Percentiles rank a stretch among this genome's conserved stretches.
These are phyloP conservation scores for Chromobotia macracanthus DNA, from an alignment of 2,797 vertebrate genomes.

Conservation along the genomic window DNA sequence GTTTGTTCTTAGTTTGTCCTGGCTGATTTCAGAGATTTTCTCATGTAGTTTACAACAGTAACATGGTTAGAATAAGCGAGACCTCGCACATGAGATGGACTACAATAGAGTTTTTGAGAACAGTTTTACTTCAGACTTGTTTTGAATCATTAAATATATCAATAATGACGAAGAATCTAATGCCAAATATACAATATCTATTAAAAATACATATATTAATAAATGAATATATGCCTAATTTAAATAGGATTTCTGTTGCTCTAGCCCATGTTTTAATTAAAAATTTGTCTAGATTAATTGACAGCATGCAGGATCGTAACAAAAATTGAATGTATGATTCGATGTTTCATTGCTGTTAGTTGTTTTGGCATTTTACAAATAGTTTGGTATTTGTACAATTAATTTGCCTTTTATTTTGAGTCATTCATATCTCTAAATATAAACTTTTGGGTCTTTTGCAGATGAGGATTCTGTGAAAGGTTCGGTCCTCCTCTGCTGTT, in stretches of 20 bases:
- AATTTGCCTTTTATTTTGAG: constrained; percentile 65
- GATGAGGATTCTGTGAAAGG: constrained; percentile 66
- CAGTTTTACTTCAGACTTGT: constrained; percentile 78
- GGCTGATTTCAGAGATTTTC: constrained; percentile 61
- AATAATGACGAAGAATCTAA: constrained; percentile 87
- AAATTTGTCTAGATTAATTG: constrained; percentile 80
- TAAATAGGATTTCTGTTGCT: constrained; percentile 82
- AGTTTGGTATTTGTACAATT: constrained; percentile 78
- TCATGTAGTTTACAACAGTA: constrained; percentile 74
- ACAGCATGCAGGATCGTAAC: constrained; percentile 89
- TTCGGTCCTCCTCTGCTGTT: constrained; percentile 74
- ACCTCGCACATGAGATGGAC: constrained; percentile 69
- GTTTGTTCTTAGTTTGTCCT: constrained; percentile 16
- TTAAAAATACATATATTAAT: constrained; percentile 84
- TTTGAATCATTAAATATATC: constrained; percentile 82
- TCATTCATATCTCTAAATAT: constrained; percentile 66
- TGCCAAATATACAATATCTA: constrained; percentile 91
- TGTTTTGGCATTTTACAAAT: constrained; percentile 81
- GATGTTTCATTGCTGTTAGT: constrained; percentile 83
- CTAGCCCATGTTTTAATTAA: constrained; percentile 85
- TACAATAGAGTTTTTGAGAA: constrained; percentile 68
- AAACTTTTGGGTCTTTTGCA: constrained; percentile 73
- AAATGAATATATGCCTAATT: constrained; percentile 85
- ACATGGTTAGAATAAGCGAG: constrained; percentile 70
- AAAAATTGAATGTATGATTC: constrained; percentile 85